phyloP scores from a whole-genome alignment of 2,888 invertebrate species.

The Petrophora chlorosata region DNA sequence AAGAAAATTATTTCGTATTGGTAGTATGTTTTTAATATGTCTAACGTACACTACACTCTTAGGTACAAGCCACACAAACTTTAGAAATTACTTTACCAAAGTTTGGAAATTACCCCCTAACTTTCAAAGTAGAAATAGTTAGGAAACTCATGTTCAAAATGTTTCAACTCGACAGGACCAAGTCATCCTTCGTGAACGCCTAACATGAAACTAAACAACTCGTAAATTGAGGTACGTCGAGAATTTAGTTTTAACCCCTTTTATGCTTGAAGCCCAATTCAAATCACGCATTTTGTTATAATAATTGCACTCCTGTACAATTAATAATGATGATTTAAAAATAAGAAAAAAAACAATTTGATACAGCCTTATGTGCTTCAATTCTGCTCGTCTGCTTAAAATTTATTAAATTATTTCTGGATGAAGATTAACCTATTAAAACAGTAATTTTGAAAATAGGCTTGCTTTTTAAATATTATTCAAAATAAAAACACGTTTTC shows the following conservation, averaged over 20 bases:
- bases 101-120: too few relatives aligned
- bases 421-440: too few relatives aligned
- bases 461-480: too few relatives aligned
- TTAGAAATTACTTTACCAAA: too few relatives aligned
- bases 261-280: neutral
- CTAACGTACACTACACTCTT: too few relatives aligned
- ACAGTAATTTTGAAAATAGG: too few relatives aligned
- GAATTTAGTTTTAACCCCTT: slow-evolving; percentile 53
- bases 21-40: too few relatives aligned
- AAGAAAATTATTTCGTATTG: too few relatives aligned
- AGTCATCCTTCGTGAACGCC: slow-evolving; percentile 83
- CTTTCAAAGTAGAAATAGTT: slow-evolving; percentile 6
- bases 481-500: too few relatives aligned
- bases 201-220: slow-evolving; percentile 65
- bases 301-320: neutral
- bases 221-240: slow-evolving; percentile 70
- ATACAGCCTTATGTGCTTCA: neutral
- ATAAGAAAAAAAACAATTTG: neutral
- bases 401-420: too few relatives aligned
- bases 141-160: slow-evolving; percentile 33
- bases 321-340: neutral
- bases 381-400: too few relatives aligned
- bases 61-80: slow-evolving; percentile 2
- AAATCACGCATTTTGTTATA: neutral
- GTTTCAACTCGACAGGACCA: slow-evolving; percentile 74